Evolutionary conservation across 2,888 invertebrate genomes (phyloP), one percentile per base, ranked within the genome.

Genomic region (Amblyjoppa proteus): DNA sequence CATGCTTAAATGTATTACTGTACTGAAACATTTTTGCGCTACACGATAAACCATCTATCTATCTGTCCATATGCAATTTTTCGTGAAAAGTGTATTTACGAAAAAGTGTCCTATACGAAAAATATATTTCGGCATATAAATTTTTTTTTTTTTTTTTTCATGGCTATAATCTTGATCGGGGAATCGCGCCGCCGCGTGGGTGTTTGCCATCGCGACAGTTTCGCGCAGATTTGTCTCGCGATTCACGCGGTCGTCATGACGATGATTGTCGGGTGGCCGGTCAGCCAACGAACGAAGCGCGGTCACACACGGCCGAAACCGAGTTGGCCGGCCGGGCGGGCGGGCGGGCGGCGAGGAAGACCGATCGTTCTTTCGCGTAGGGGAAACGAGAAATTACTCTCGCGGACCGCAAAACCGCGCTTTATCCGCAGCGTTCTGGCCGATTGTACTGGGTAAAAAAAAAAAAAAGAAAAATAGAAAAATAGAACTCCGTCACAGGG

Each of bases 191-290:
- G 28, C 25, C 61, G 13, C 28, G 31, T 13, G 31, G 61, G 28
- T 45, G 45, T 58, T 58, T 25, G 9, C 58, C 16, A 4, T 61
- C 16, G 53, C 56, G 56, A 79, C 53, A 25, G 83, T 75, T 70
- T 76, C 76, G 38, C 74, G 38, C 74, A 81, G 77, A 84, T 84
- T 84, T 78, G 77, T 69, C 66, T 68, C 58, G 73, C 68, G 68
- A 81, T 73, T 73, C 13, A 11, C 66, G 28, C 56, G 38, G 45
- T 51, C 70, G 75, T 81, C 83, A 53, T 64, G 70, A 64, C 56
- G 69, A 61, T 81, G 81, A 77, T 81, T 81, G 71, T 73, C 51
- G 76, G 81, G 66, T 73, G 80, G 68, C 58, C 56, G 70, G 74
- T 25, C 51, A 31, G 58, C 11, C 25, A 64, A 70, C 80, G 84